Evolutionary conservation across 2,113 vertebrate genomes (phyloP).

Genomic region (Brevimyrus niger): DNA sequence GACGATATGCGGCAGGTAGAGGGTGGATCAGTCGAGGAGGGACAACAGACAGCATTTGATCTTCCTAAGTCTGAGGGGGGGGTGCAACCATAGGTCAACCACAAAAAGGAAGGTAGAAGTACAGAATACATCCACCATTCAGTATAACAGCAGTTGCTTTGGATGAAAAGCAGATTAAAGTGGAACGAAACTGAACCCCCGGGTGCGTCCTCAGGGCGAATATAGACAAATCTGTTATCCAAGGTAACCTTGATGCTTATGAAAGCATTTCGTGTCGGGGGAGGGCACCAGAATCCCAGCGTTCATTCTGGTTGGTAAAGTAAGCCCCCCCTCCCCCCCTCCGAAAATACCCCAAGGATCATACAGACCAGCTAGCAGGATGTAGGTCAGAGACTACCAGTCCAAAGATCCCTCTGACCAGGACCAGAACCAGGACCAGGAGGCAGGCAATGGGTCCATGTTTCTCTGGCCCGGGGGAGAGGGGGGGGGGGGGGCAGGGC

Average conservation of each 20-base stretch:
- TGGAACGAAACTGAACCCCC: not conserved
- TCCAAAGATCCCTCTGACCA: not conserved
- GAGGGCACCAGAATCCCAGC: not conserved
- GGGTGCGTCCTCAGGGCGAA: not conserved
- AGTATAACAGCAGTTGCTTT: not conserved
- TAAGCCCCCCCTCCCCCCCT: not conserved
- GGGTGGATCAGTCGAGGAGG: not conserved
- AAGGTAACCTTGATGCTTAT: conserved; percentile 39
- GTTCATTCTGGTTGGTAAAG: not conserved
- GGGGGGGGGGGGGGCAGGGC: not conserved
- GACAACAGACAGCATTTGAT: not conserved
- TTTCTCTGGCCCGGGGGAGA: not conserved
- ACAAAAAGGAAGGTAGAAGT: not conserved
- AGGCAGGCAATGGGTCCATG: not conserved
- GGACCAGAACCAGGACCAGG: not conserved
- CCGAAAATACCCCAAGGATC: not conserved
- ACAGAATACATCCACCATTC: not conserved
- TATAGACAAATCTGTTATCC: conserved; percentile 23
- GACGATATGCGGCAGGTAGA: not conserved
- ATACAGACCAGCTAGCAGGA: conserved; percentile 27
- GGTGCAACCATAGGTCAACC: not conserved
- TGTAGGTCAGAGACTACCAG: conserved; percentile 23
- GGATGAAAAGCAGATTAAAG: conserved; percentile 11
- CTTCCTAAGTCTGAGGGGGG: not conserved
- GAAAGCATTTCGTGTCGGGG: conserved; percentile 25